A percentile compares a stretch with the other conserved stretches of the same genome.
phyloP scores from a whole-genome alignment of 2,797 vertebrate species.

The Falco novaeseelandiae region DNA sequence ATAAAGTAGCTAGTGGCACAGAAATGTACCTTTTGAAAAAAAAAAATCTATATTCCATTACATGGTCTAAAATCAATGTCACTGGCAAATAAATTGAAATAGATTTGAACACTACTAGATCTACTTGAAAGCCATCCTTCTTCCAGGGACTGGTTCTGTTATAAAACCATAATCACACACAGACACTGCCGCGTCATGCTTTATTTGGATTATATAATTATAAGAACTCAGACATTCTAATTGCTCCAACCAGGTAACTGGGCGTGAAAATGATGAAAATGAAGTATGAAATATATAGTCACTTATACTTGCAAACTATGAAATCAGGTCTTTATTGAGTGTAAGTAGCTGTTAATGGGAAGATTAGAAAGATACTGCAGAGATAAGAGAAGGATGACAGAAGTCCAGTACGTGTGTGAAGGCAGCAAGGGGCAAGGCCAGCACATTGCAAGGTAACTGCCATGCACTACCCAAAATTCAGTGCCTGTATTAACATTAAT shows the following conservation, averaged over 20 bases:
- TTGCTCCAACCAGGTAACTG: not conserved
- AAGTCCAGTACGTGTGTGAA: not conserved
- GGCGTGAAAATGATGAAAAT: not conserved
- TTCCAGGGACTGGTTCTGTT: not conserved
- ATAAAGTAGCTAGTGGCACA: conserved; percentile 11
- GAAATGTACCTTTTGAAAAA: not conserved
- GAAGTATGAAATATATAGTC: not conserved
- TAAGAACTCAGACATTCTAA: not conserved
- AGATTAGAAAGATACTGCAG: not conserved
- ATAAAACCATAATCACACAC: not conserved
- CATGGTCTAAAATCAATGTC: not conserved
- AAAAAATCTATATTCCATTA: conserved; percentile 3
- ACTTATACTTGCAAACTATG: not conserved
- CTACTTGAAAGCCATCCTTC: not conserved
- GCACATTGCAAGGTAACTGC: not conserved
- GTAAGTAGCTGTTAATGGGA: not conserved
- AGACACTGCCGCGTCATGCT: not conserved
- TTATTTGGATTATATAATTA: not conserved
- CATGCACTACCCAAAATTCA: not conserved
- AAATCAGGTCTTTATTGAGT: not conserved
- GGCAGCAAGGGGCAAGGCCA: not conserved
- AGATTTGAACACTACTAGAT: not conserved
- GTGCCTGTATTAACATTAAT: not conserved
- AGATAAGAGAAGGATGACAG: not conserved
- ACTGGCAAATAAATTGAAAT: conserved; percentile 8